phyloP scores from a whole-genome alignment of 2,888 invertebrate genomes.

The Ectemnius continuus region DNA sequence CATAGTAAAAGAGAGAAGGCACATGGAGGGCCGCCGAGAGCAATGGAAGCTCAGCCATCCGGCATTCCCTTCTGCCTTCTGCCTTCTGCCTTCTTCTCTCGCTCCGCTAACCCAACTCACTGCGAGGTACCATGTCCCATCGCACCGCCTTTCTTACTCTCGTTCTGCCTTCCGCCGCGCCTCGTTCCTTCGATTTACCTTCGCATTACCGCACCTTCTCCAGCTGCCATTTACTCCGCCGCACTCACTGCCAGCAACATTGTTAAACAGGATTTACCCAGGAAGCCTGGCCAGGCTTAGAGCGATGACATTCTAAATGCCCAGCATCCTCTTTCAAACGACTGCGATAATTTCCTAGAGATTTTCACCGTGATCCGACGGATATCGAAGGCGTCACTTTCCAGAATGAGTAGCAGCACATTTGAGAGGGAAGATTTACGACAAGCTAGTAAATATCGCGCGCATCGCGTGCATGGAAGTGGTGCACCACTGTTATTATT shows the following conservation, averaged over 20 bases:
- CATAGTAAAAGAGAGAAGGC: constrained; percentile 66
- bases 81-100: constrained; percentile 55
- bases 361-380: too few relatives aligned
- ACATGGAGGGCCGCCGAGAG: constrained; percentile 58
- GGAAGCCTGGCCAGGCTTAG: too few relatives aligned
- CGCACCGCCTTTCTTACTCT: constrained; percentile 53
- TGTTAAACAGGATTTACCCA: too few relatives aligned
- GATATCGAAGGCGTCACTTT: too few relatives aligned
- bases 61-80: constrained; percentile 64
- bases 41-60: constrained; percentile 64
- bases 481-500: constrained; percentile 30
- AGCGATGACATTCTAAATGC: too few relatives aligned
- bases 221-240: too few relatives aligned
- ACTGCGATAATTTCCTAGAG: too few relatives aligned
- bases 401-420: constrained; percentile 16
- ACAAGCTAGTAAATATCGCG: constrained; percentile 18
- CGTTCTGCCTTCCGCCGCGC: constrained; percentile 38
- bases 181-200: constrained; percentile 5
- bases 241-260: too few relatives aligned
- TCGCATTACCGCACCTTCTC: constrained; percentile 14
- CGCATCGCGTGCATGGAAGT: constrained; percentile 16
- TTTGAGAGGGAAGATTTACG: constrained; percentile 32
- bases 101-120: constrained; percentile 54
- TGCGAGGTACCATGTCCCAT: constrained; percentile 54
- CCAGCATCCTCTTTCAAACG: too few relatives aligned